Evolutionary conservation across 2,797 vertebrate species (phyloP).

Genomic region (Channallabes apus): DNA sequence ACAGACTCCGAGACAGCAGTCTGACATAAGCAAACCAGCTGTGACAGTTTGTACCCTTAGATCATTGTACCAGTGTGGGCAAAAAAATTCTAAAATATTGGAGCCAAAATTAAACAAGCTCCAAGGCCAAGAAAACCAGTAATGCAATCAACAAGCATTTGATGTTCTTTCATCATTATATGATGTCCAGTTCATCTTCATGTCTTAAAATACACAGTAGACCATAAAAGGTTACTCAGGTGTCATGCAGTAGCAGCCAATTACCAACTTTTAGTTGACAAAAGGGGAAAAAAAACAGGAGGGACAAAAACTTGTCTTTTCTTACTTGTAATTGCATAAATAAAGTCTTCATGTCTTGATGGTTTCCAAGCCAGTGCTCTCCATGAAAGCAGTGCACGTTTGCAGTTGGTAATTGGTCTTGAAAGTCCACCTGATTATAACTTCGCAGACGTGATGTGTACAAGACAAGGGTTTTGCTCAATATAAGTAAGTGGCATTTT

Average conservation of each 20-base stretch:
- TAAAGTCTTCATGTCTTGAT: conserved; percentile 26
- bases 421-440: conserved; percentile 26
- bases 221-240: conserved; percentile 18
- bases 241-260: conserved; percentile 13
- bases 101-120: background rate
- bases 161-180: background rate
- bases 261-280: conserved; percentile 13
- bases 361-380: background rate
- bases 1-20: too few relatives aligned
- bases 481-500: background rate
- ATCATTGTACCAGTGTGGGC: background rate
- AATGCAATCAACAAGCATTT: background rate
- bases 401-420: conserved; percentile 22
- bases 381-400: conserved; percentile 10
- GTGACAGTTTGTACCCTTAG: background rate
- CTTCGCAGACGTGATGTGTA: conserved; percentile 27
- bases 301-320: background rate
- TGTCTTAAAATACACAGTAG: conserved; percentile 7
- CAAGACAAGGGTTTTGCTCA: background rate
- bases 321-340: conserved; percentile 23
- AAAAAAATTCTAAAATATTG: background rate
- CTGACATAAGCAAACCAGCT: background rate
- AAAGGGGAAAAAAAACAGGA: background rate
- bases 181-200: background rate
- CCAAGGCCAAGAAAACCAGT: background rate